A percentile compares a stretch with the other conserved stretches of the same genome.
phyloP scores from a whole-genome alignment of 1,140 invertebrate genomes.

The Platorchestia sp. region DNA sequence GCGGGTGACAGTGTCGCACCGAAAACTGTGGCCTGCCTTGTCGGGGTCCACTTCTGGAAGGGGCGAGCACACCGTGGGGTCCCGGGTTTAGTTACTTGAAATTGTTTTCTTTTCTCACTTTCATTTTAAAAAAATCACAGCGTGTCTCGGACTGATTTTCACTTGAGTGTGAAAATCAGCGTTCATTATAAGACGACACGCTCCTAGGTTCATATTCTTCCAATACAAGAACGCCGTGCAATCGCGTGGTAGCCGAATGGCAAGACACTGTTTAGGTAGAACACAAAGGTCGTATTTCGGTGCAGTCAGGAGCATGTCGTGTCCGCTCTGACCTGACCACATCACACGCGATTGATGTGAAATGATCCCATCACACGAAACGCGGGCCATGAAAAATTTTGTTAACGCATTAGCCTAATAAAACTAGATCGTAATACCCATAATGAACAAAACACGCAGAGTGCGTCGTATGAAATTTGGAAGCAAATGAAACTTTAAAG shows the following conservation, averaged over 20 bases:
- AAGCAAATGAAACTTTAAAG: neutral
- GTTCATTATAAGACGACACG: neutral
- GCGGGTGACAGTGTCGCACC: neutral
- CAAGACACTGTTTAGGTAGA: neutral
- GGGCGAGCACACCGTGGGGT: neutral
- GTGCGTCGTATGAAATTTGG: neutral
- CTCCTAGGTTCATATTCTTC: neutral
- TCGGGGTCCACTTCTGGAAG: neutral
- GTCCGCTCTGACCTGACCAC: neutral
- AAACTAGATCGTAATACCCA: neutral
- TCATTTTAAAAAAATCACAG: neutral
- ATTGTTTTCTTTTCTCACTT: neutral
- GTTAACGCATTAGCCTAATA: neutral
- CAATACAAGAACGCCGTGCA: neutral
- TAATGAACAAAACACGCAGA: neutral
- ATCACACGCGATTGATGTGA: slow-evolving; percentile 8
- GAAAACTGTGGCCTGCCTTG: neutral
- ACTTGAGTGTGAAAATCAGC: no score
- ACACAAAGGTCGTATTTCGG: neutral
- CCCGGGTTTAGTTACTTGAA: neutral
- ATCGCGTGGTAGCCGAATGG: neutral
- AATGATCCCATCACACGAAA: neutral
- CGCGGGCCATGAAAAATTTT: no score
- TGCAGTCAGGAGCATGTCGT: neutral
- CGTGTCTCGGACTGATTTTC: no score